These are phyloP conservation scores for Barnardius zonarius DNA, from an alignment of 2,113 vertebrate species.

Conservation along the genomic window DNA sequence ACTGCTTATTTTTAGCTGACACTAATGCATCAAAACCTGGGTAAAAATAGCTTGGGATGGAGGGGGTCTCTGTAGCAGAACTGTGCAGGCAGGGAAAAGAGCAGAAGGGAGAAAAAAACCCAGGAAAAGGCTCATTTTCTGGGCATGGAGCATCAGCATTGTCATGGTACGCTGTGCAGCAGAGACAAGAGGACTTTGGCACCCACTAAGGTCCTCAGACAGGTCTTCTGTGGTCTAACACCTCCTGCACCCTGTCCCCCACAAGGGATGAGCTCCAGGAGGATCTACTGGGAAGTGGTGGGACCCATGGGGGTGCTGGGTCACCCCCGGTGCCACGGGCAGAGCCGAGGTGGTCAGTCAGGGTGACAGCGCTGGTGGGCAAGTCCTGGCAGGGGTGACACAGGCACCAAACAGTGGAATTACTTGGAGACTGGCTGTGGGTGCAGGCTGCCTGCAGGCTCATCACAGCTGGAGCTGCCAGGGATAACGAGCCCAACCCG, in stretches of 20 bases:
- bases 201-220: neutral
- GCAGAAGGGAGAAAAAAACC: rapidly evolving
- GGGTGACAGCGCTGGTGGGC: rapidly evolving
- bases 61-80: neutral
- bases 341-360: rapidly evolving
- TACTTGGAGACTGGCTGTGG: neutral
- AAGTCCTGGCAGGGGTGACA: neutral
- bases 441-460: rapidly evolving
- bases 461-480: neutral
- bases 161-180: neutral
- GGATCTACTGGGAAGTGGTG: neutral
- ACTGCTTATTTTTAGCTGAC: slow-evolving; percentile 65
- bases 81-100: neutral
- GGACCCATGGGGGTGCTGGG: neutral
- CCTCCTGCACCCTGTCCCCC: neutral
- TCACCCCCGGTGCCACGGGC: neutral
- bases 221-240: neutral
- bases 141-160: neutral
- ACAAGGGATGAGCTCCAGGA: neutral
- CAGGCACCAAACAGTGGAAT: rapidly evolving
- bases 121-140: neutral
- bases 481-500: neutral
- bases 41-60: slow-evolving; percentile 51
- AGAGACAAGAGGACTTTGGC: neutral
- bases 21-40: slow-evolving; percentile 13